Evolutionary conservation across 2,797 vertebrate species (phyloP).

Genomic region (Pseudocheirus occidentalis): DNA sequence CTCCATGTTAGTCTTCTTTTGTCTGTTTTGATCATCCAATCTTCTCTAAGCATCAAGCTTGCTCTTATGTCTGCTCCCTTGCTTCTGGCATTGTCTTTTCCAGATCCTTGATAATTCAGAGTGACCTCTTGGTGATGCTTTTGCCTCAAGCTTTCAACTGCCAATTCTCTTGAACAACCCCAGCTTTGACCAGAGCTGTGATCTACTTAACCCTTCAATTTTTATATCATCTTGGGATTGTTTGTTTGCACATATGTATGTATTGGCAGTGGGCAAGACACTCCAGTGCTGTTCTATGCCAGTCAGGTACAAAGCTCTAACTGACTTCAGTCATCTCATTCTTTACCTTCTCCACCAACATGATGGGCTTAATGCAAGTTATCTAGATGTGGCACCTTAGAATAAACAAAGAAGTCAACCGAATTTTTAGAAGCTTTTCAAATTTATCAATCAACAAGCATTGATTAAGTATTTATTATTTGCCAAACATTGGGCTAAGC

Average conservation of each 20-base stretch:
- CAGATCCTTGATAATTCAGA: neutral
- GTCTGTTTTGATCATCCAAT: neutral
- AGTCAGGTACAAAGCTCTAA: neutral
- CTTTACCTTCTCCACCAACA: constrained; percentile 4
- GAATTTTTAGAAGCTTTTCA: constrained; percentile 46
- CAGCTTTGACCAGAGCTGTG: neutral
- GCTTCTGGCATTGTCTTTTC: neutral
- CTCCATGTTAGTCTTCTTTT: neutral
- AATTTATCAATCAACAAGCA: neutral
- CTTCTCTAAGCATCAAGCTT: neutral
- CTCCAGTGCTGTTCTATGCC: neutral
- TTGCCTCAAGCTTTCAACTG: neutral
- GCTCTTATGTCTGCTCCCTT: neutral
- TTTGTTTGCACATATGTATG: neutral
- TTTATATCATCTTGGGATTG: neutral
- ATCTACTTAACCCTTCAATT: neutral
- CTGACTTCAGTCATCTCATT: neutral
- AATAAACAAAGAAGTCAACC: constrained; percentile 52
- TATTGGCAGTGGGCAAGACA: neutral
- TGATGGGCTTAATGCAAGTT: constrained; percentile 7
- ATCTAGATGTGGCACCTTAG: constrained; percentile 63
- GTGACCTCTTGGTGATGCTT: neutral
- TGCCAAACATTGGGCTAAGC: neutral
- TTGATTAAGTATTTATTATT: neutral
- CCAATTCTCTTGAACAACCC: neutral